Conservation (phyloP, 1,140 invertebrate species). For the Magallana ariakensis region DNA sequence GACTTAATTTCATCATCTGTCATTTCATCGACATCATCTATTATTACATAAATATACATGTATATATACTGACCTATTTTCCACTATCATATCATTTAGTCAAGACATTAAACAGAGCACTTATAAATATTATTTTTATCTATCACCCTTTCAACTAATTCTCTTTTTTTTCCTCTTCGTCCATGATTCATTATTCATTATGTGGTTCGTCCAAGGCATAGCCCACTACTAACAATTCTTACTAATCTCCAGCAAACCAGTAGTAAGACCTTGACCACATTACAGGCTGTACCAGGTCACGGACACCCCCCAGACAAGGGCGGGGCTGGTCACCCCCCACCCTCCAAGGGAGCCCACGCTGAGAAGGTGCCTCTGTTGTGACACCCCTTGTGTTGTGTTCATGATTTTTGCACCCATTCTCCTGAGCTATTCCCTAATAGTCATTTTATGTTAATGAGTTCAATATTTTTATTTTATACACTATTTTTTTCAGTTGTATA, state of each 20-base stretch:
- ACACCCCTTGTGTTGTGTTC: conserved; percentile 3
- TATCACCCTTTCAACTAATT: too few relatives aligned
- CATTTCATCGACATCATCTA: too few relatives aligned
- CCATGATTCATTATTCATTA: too few relatives aligned
- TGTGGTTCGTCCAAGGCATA: too few relatives aligned
- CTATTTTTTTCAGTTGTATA: background rate
- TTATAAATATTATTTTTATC: too few relatives aligned
- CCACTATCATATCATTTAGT: too few relatives aligned
- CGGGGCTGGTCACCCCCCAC: background rate
- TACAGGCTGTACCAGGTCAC: background rate
- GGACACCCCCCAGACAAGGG: conserved; percentile 15
- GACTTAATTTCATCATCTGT: too few relatives aligned
- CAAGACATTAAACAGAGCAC: too few relatives aligned
- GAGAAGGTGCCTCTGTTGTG: conserved; percentile 32
- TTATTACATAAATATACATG: too few relatives aligned
- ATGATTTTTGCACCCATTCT: background rate
- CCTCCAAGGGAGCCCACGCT: background rate
- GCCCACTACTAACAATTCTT: background rate
- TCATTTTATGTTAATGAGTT: background rate
- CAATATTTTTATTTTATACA: too few relatives aligned
- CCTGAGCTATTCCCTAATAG: background rate
- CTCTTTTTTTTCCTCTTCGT: too few relatives aligned
- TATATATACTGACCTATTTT: too few relatives aligned
- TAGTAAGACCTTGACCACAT: conserved; percentile 28
- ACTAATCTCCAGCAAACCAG: conserved; percentile 33